Evolutionary conservation across 2,113 vertebrate species (phyloP).

Genomic region (Puntigrus tetrazona): DNA sequence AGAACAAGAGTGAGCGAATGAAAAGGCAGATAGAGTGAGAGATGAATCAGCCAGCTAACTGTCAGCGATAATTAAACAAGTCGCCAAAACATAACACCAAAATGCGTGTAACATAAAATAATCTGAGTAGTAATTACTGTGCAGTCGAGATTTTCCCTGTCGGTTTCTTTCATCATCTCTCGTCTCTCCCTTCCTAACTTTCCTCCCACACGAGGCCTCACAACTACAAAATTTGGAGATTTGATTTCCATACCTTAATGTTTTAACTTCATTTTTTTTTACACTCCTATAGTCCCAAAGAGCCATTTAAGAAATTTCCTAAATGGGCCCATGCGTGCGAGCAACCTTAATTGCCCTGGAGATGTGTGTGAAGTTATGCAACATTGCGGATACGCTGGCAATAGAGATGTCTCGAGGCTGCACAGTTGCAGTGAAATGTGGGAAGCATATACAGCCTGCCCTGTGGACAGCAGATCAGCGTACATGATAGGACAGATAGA

Average conservation of each 20-base stretch:
- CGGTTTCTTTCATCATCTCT: constrained; percentile 12
- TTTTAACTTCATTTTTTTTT: constrained; percentile 24
- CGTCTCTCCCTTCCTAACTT: not conserved
- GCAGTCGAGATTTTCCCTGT: not conserved
- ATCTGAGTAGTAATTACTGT: constrained; percentile 9
- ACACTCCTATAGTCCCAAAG: constrained; percentile 1
- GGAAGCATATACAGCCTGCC: not conserved
- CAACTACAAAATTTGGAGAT: not conserved
- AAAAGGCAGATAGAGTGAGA: constrained; percentile 8
- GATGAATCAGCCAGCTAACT: constrained; percentile 28
- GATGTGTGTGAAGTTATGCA: constrained; percentile 39
- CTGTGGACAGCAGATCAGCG: not conserved
- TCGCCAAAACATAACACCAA: not conserved
- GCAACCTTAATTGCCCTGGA: constrained; percentile 40
- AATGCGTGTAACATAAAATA: not conserved
- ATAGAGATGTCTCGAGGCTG: constrained; percentile 31
- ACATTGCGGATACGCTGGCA: constrained; percentile 27
- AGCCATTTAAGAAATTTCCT: constrained; percentile 10
- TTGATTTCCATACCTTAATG: constrained; percentile 32
- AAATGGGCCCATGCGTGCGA: constrained; percentile 4
- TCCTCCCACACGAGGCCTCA: constrained; percentile 3
- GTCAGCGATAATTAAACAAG: constrained; percentile 37
- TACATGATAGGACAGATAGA: not conserved
- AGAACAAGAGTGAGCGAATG: constrained; percentile 23
- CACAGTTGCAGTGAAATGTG: constrained; percentile 9